These are phyloP conservation scores for Pionites leucogaster DNA, from an alignment of 2,113 vertebrate genomes.

Conservation along the genomic window DNA sequence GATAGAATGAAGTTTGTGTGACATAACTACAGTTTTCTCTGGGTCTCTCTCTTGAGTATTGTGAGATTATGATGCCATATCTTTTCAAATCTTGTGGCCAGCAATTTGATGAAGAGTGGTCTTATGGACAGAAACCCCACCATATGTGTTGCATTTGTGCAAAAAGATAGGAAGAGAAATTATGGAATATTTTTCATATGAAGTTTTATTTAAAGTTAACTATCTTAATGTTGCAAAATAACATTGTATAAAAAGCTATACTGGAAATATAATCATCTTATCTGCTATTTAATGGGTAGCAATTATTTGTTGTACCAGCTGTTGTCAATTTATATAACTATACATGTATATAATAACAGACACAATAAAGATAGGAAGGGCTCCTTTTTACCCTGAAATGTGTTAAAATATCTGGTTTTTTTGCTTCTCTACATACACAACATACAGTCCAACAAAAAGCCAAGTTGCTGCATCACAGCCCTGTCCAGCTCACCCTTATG, in stretches of 20 bases:
- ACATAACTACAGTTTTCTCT: background rate
- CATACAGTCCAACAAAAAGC: background rate
- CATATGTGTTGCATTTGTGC: accelerated
- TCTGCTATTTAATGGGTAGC: background rate
- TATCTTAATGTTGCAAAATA: background rate
- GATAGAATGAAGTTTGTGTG: background rate
- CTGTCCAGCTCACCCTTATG: background rate
- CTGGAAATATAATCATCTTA: background rate
- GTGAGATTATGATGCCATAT: background rate
- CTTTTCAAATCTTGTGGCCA: background rate
- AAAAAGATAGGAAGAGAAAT: background rate
- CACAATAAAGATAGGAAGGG: background rate
- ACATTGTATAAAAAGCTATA: background rate
- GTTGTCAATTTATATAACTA: background rate
- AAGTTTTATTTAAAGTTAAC: background rate
- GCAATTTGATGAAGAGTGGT: background rate
- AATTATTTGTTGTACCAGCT: background rate
- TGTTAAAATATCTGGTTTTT: background rate
- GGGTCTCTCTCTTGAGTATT: background rate
- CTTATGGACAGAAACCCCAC: background rate
- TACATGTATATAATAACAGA: background rate
- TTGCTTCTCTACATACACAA: background rate
- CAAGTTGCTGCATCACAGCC: background rate
- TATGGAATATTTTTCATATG: background rate
- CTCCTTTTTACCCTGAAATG: background rate